A percentile compares a stretch with the other conserved stretches of the same genome.
Conservation (phyloP, 2,113 vertebrate species). For the Aldabrachelys gigantea region DNA sequence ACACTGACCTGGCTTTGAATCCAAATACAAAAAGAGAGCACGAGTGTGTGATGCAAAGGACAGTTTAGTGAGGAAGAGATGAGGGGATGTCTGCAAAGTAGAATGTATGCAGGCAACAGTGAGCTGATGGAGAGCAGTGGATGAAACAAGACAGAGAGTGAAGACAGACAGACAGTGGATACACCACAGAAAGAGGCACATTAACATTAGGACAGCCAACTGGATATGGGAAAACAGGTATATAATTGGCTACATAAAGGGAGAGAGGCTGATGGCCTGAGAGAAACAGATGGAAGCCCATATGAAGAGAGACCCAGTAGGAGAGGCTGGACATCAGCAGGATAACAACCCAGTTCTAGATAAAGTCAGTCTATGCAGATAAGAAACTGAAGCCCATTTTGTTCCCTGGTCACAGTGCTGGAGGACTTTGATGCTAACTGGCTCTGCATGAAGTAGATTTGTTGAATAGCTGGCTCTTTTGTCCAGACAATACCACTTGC, state of each 20-base stretch:
- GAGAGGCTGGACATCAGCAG: background rate
- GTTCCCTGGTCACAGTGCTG: accelerated
- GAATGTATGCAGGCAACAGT: background rate
- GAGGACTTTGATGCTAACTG: background rate
- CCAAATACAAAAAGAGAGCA: background rate
- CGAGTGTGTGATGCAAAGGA: background rate
- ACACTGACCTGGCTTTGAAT: background rate
- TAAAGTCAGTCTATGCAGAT: accelerated
- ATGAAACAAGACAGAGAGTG: background rate
- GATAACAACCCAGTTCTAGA: background rate
- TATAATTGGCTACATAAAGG: background rate
- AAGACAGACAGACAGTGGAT: background rate
- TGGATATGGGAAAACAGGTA: background rate
- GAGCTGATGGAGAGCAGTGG: background rate
- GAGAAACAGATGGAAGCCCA: background rate
- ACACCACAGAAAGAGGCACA: background rate
- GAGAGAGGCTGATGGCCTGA: background rate
- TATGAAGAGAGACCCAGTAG: background rate
- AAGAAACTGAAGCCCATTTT: accelerated
- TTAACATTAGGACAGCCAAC: background rate
- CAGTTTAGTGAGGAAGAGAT: background rate
- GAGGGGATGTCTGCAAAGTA: background rate
- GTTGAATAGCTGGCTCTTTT: background rate
- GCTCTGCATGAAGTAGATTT: background rate
- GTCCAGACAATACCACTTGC: background rate